Percentiles rank a stretch among this genome's conserved stretches.
Conservation (phyloP, 2,888 invertebrate species). For the Morinoia aosen region DNA sequence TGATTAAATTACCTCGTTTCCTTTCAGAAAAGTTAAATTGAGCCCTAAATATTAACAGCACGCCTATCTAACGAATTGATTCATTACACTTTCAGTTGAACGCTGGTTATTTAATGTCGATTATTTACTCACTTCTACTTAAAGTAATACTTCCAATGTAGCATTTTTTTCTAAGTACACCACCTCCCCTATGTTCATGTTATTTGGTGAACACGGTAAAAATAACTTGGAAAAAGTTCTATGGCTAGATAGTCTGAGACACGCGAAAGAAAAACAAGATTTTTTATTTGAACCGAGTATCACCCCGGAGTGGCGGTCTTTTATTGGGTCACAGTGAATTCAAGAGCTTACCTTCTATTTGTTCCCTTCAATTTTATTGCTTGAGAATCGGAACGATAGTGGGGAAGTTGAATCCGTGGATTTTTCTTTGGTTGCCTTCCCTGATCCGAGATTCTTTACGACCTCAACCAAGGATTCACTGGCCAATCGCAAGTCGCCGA, state of each 20-base stretch:
- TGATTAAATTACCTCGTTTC: too few species aligned
- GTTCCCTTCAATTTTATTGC: slow-evolving; percentile 34
- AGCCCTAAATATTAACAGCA: background rate
- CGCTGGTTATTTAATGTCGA: background rate
- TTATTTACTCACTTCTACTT: background rate
- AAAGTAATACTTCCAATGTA: too few species aligned
- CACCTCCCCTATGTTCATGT: background rate
- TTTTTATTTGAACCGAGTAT: background rate
- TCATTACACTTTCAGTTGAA: background rate
- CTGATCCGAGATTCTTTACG: background rate
- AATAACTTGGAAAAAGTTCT: background rate
- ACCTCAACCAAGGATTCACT: background rate
- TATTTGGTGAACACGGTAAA: background rate
- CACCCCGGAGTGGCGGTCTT: background rate
- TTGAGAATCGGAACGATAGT: slow-evolving; percentile 6
- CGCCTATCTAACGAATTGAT: background rate
- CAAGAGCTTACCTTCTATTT: slow-evolving; percentile 26
- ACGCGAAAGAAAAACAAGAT: background rate
- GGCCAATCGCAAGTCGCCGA: background rate
- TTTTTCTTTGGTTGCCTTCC: background rate
- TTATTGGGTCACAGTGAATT: background rate
- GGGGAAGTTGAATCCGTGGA: background rate
- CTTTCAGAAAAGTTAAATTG: background rate
- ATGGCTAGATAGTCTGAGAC: background rate
- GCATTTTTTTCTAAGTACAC: background rate